Conservation (phyloP, 2,797 vertebrate species). For the Pangasius sanitwongsei region DNA sequence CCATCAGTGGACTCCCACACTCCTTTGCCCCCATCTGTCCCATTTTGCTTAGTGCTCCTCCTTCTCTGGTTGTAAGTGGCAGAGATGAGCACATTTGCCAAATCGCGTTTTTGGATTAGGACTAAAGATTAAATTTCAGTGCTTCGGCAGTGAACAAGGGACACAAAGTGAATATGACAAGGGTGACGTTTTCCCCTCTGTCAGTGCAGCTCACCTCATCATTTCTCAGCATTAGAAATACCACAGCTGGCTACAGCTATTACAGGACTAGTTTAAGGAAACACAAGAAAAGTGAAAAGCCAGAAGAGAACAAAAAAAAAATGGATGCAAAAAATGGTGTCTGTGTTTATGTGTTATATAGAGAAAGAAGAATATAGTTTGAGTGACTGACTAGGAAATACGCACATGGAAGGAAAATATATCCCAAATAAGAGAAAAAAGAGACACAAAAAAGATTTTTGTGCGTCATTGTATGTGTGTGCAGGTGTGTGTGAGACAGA, state of each 20-base stretch:
- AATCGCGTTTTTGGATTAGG: slow-evolving; percentile 77
- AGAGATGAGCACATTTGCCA: slow-evolving; percentile 60
- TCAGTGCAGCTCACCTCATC: slow-evolving; percentile 76
- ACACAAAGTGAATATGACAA: slow-evolving; percentile 76
- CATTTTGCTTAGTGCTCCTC: neutral
- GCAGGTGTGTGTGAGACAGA: slow-evolving; percentile 62
- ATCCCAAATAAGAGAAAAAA: slow-evolving; percentile 66
- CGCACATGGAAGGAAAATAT: slow-evolving; percentile 4
- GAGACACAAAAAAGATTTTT: neutral
- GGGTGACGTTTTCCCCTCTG: slow-evolving; percentile 68
- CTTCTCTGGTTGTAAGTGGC: slow-evolving; percentile 56
- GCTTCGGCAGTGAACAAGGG: slow-evolving; percentile 67
- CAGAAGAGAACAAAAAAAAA: neutral
- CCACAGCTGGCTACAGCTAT: slow-evolving; percentile 18
- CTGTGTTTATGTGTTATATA: neutral
- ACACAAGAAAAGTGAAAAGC: slow-evolving; percentile 45
- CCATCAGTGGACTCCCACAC: neutral
- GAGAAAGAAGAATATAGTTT: slow-evolving; percentile 48
- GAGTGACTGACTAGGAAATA: slow-evolving; percentile 34
- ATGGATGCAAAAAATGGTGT: neutral
- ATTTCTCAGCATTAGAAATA: slow-evolving; percentile 75
- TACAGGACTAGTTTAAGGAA: slow-evolving; percentile 46
- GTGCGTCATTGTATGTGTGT: neutral
- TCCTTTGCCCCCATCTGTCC: neutral
- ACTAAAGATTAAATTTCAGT: slow-evolving; percentile 77